A percentile compares a stretch with the other conserved stretches of the same genome.
Conservation (phyloP, 2,888 invertebrate species). For the Agonum fuliginosum region DNA sequence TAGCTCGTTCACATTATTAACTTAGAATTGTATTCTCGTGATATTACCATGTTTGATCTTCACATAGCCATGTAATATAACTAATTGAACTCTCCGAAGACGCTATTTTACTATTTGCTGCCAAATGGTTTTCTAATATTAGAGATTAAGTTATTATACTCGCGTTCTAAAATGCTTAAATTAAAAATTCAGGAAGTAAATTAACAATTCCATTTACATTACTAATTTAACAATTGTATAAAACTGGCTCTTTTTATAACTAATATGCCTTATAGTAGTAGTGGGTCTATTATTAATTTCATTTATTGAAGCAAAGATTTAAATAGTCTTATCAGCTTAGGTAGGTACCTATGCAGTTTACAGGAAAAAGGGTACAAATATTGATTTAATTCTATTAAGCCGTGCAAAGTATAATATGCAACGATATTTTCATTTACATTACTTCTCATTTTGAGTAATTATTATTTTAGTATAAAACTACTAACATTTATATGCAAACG, state of each 20-base stretch:
- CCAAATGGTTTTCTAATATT: slow-evolving; percentile 42
- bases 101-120: slow-evolving; percentile 44
- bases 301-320: slow-evolving; percentile 11
- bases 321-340: neutral
- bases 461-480: neutral
- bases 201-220: slow-evolving; percentile 37
- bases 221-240: slow-evolving; percentile 12
- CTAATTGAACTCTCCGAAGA: slow-evolving; percentile 41
- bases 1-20: slow-evolving; percentile 54
- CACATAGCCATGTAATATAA: slow-evolving; percentile 46
- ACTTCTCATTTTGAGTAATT: neutral
- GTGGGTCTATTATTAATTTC: no score
- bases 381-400: slow-evolving; percentile 4
- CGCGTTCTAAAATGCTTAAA: slow-evolving; percentile 22
- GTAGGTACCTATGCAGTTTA: slow-evolving; percentile 29
- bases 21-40: slow-evolving; percentile 47
- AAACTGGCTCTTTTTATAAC: neutral
- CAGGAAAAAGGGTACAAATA: slow-evolving; percentile 8
- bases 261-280: no score
- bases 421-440: neutral
- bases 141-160: slow-evolving; percentile 41
- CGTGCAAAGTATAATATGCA: slow-evolving; percentile 10
- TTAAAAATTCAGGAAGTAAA: neutral
- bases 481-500: no score
- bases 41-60: slow-evolving; percentile 54